phyloP scores from a whole-genome alignment of 2,888 invertebrate species.

The Cheilosia grossa region DNA sequence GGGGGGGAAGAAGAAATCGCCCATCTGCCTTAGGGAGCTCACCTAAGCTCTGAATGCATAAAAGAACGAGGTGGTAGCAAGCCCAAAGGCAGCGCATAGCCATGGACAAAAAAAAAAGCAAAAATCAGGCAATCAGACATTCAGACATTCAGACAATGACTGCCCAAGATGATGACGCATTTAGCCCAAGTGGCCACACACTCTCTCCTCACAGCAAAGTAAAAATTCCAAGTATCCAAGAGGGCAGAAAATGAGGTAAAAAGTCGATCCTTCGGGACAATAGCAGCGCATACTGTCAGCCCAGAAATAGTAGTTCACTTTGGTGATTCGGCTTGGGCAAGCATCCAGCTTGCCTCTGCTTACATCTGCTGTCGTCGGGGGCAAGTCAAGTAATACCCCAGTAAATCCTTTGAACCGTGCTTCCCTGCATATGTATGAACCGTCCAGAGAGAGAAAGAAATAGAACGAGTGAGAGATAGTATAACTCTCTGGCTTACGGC shows the following conservation, averaged over 20 bases:
- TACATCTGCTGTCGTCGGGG: conserved; percentile 37
- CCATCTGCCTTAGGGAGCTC: conserved; percentile 41
- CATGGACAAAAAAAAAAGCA: conserved; percentile 28
- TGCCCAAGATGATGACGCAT: conserved; percentile 72
- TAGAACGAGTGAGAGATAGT: conserved; percentile 2
- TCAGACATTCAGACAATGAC: conserved; percentile 72
- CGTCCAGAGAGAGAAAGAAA: conserved; percentile 5
- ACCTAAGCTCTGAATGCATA: conserved; percentile 59
- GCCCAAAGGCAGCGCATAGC: conserved; percentile 55
- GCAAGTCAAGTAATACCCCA: conserved; percentile 67
- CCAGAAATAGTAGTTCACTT: conserved; percentile 72
- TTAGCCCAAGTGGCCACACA: conserved; percentile 56
- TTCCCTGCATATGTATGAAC: conserved; percentile 67
- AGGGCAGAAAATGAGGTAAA: conserved; percentile 29
- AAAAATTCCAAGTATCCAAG: conserved; percentile 60
- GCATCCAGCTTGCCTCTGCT: conserved; percentile 66
- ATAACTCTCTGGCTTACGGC: conserved; percentile 10
- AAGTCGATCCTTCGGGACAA: conserved; percentile 68
- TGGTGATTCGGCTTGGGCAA: conserved; percentile 72
- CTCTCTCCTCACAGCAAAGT: conserved; percentile 20
- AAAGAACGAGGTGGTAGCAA: conserved; percentile 50
- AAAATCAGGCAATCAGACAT: conserved; percentile 63
- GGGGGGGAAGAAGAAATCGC: not conserved
- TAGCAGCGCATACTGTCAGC: conserved; percentile 70
- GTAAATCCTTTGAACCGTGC: conserved; percentile 71